A percentile compares a stretch with the other conserved stretches of the same genome.
These are phyloP conservation scores for Octodon degus DNA, from an alignment of 2,113 vertebrate species.

Conservation along the genomic window DNA sequence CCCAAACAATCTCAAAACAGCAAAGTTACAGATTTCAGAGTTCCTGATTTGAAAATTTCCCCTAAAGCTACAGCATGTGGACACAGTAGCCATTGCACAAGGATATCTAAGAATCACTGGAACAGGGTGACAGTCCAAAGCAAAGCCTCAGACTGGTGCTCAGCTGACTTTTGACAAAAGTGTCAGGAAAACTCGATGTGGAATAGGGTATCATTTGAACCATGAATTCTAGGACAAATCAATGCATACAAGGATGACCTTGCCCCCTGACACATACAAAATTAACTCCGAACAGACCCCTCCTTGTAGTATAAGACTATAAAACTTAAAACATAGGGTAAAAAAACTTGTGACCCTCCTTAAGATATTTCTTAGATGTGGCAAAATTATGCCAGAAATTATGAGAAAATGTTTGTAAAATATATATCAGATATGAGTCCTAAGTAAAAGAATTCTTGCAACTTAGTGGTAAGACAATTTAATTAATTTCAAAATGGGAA, in stretches of 20 bases:
- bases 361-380: background rate
- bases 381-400: background rate
- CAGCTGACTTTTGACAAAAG: background rate
- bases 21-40: background rate
- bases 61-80: background rate
- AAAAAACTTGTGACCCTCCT: background rate
- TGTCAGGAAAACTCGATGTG: background rate
- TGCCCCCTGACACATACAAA: background rate
- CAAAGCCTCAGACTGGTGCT: background rate
- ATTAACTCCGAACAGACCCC: background rate
- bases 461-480: background rate
- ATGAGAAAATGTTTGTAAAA: slow-evolving; percentile 21
- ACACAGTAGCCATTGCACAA: background rate
- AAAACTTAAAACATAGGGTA: background rate
- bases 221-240: background rate
- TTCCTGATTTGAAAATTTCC: background rate
- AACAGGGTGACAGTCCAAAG: background rate
- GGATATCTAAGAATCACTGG: background rate
- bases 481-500: slow-evolving; percentile 9
- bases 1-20: background rate
- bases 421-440: background rate
- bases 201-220: background rate
- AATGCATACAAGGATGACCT: background rate
- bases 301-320: background rate
- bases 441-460: background rate